phyloP scores from a whole-genome alignment of 2,888 invertebrate species.

The Notodonta ziczac region DNA sequence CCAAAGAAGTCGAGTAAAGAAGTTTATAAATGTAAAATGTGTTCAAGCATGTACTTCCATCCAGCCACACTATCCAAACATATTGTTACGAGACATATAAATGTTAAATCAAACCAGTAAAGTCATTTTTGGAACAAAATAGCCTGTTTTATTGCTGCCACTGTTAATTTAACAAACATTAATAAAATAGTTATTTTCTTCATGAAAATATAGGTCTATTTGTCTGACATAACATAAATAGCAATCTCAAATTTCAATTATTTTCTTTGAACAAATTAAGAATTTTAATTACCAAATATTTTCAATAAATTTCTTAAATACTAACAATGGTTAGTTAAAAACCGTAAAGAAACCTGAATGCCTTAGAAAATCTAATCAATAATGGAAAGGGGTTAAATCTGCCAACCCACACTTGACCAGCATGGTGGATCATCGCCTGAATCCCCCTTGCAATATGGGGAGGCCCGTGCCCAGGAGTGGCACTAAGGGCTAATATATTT shows the following conservation, averaged over 20 bases:
- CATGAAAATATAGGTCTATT: not conserved
- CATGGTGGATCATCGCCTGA: no score
- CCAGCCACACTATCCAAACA: constrained; percentile 69
- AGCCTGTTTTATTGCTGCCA: constrained; percentile 10
- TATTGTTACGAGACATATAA: constrained; percentile 68
- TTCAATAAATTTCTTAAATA: not conserved
- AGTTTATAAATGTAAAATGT: constrained; percentile 71
- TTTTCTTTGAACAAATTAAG: no score
- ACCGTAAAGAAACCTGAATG: no score
- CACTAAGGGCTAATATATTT: no score
- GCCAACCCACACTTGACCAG: no score
- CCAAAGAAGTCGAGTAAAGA: constrained; percentile 20
- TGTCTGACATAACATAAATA: no score
- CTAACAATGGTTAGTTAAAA: no score
- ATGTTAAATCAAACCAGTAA: constrained; percentile 43
- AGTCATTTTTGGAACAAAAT: constrained; percentile 6
- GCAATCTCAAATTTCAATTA: no score
- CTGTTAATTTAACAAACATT: not conserved
- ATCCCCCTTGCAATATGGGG: no score
- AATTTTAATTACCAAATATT: not conserved
- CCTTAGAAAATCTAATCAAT: no score
- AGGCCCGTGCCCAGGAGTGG: no score
- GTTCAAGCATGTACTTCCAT: constrained; percentile 63
- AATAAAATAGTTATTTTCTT: not conserved
- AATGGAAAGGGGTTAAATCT: no score